phyloP scores from a whole-genome alignment of 1,140 invertebrate genomes.

The Harlomillsia oculata region DNA sequence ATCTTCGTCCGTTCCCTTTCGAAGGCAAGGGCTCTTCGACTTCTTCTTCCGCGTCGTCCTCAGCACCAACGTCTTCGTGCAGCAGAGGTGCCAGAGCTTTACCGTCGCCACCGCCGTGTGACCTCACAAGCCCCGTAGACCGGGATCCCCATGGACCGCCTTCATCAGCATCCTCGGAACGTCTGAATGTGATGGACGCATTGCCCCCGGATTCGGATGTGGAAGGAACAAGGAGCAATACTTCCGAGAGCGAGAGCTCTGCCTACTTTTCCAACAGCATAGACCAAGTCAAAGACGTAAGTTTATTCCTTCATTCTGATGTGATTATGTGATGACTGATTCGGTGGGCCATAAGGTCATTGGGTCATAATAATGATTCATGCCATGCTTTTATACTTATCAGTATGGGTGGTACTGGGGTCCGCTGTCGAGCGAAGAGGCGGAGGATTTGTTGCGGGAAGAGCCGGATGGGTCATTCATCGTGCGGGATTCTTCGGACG shows the following conservation, averaged over 20 bases:
- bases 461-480: conserved; percentile 93
- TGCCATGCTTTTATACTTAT: conserved; percentile 20
- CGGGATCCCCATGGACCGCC: conserved; percentile 40
- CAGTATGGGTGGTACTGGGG: conserved; percentile 99
- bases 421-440: conserved; percentile 83
- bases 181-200: neutral
- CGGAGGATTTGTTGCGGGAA: conserved; percentile 83
- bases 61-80: too few relatives aligned
- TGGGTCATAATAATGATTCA: neutral
- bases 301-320: conserved; percentile 39
- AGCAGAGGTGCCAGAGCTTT: too few relatives aligned
- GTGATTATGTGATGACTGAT: neutral
- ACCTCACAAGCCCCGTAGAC: too few relatives aligned
- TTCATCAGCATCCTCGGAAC: conserved; percentile 23
- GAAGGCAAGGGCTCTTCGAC: too few relatives aligned
- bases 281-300: conserved; percentile 85
- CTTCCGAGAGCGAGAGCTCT: conserved; percentile 23
- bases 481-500: conserved; percentile 91
- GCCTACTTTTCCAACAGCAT: conserved; percentile 86
- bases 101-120: too few relatives aligned
- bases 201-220: too few relatives aligned
- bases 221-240: too few relatives aligned
- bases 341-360: neutral
- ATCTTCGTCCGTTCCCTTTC: too few relatives aligned
- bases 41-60: too few relatives aligned